Evolutionary conservation across 1,140 invertebrate species (phyloP).

Genomic region (Papilio dardanus): DNA sequence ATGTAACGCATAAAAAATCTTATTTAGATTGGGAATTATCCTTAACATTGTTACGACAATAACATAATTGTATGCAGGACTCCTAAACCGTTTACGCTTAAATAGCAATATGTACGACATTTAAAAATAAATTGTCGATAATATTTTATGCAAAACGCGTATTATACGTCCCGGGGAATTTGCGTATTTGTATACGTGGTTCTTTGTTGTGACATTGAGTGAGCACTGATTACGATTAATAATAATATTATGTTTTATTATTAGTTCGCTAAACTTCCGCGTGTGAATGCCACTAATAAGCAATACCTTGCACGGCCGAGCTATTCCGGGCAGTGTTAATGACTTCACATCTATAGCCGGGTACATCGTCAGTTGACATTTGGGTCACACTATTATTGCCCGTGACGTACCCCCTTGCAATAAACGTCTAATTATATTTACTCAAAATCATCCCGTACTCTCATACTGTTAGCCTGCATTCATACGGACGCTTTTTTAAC

Average conservation of each 20-base stretch:
- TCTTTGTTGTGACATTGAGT: slow-evolving; percentile 22
- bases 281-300: slow-evolving; percentile 46
- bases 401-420: slow-evolving; percentile 44
- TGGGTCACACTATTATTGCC: slow-evolving; percentile 61
- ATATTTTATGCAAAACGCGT: slow-evolving; percentile 16
- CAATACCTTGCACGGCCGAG: slow-evolving; percentile 45
- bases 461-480: not conserved
- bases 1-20: not conserved
- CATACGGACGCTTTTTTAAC: no score
- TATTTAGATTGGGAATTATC: not conserved
- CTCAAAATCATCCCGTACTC: not conserved
- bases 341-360: slow-evolving; percentile 57
- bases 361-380: slow-evolving; percentile 61
- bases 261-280: slow-evolving; percentile 48
- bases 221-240: slow-evolving; percentile 31
- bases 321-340: slow-evolving; percentile 68
- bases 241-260: slow-evolving; percentile 38
- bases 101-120: not conserved
- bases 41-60: no score
- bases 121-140: slow-evolving; percentile 23
- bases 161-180: slow-evolving; percentile 1
- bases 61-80: no score
- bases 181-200: not conserved
- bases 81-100: not conserved
- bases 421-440: slow-evolving; percentile 7